Percentiles rank a stretch among this genome's conserved stretches.
phyloP scores from a whole-genome alignment of 2,888 invertebrate genomes.

The Limnephilus rhombicus region DNA sequence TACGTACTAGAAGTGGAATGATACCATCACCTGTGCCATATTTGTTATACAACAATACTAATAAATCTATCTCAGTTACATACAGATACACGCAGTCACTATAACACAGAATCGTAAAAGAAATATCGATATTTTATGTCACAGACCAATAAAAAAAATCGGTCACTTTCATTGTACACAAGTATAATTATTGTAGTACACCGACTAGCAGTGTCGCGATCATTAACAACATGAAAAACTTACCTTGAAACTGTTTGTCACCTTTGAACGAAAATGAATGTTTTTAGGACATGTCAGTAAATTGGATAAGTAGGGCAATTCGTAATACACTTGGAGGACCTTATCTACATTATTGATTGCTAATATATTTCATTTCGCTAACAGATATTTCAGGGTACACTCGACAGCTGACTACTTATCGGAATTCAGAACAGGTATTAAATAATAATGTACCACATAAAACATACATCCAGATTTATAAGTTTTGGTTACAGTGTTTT shows the following conservation, averaged over 20 bases:
- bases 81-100: neutral
- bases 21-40: neutral
- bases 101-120: neutral
- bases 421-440: constrained; percentile 37
- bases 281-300: constrained; percentile 8
- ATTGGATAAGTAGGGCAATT: constrained; percentile 30
- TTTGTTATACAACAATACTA: neutral
- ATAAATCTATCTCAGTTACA: neutral
- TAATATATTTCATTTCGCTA: constrained; percentile 17
- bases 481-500: constrained; percentile 16
- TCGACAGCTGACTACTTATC: constrained; percentile 40
- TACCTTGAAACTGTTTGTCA: constrained; percentile 47
- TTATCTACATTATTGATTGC: constrained; percentile 51
- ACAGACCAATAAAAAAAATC: constrained; percentile 3
- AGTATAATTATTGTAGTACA: neutral
- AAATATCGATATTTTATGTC: neutral
- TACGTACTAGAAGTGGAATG: neutral
- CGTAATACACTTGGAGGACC: constrained; percentile 13
- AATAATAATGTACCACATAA: constrained; percentile 11
- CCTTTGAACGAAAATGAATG: constrained; percentile 22
- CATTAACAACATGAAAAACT: constrained; percentile 24
- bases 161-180: neutral
- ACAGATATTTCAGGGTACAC: constrained; percentile 2
- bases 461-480: constrained; percentile 16
- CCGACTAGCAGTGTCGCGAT: neutral